These are phyloP conservation scores for Lasioglossum oenotherae DNA, from an alignment of 2,888 invertebrate species.

Conservation along the genomic window DNA sequence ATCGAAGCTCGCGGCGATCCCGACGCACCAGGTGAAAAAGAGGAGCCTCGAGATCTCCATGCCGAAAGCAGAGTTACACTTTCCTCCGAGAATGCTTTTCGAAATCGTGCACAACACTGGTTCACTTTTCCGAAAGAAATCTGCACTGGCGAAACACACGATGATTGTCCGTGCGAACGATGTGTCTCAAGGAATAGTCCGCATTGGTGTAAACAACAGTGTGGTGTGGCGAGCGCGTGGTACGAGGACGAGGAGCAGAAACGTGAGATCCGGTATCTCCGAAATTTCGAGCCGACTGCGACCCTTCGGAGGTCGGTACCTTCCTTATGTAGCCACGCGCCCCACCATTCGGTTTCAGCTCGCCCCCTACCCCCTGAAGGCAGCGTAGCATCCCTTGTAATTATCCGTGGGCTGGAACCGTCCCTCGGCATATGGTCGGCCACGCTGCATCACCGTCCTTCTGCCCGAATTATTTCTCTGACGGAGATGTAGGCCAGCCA, in stretches of 20 bases:
- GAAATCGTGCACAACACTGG: constrained; percentile 9
- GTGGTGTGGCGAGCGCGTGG: neutral
- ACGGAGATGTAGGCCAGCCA: constrained; percentile 61
- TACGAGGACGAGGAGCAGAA: neutral
- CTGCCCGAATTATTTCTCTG: constrained; percentile 79
- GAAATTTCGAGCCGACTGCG: constrained; percentile 79
- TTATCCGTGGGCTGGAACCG: constrained; percentile 77
- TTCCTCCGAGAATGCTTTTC: neutral
- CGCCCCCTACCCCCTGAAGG: constrained; percentile 65
- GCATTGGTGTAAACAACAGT: neutral
- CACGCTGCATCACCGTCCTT: constrained; percentile 71
- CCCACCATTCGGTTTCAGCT: constrained; percentile 71
- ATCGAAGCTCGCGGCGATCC: constrained; percentile 76
- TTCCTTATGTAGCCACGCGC: constrained; percentile 81
- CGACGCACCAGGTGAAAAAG: constrained; percentile 69
- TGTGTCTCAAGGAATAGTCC: neutral
- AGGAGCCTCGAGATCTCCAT: constrained; percentile 71
- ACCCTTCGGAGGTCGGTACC: constrained; percentile 78
- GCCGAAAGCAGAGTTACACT: constrained; percentile 3
- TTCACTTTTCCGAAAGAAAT: neutral
- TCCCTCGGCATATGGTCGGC: constrained; percentile 79
- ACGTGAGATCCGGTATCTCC: constrained; percentile 43
- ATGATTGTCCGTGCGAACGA: neutral
- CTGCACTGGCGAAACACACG: constrained; percentile 11
- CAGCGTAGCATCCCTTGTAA: constrained; percentile 82